A percentile compares a stretch with the other conserved stretches of the same genome.
These are phyloP conservation scores for Melieria crassipennis DNA, from an alignment of 2,888 invertebrate species.

Conservation along the genomic window DNA sequence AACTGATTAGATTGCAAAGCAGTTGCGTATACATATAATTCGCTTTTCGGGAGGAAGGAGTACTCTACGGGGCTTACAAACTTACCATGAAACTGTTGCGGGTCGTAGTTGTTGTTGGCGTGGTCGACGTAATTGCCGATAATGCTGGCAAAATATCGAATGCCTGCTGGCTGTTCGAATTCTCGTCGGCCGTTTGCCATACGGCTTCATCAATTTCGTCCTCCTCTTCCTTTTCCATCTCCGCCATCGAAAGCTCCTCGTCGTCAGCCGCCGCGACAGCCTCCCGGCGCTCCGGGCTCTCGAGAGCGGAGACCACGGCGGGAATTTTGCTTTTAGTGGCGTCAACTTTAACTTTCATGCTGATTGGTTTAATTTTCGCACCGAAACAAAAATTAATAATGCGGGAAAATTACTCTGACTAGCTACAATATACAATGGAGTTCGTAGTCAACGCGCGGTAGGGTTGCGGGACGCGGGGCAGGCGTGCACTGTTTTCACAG, in stretches of 20 bases:
- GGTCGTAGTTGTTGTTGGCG: slow-evolving; percentile 51
- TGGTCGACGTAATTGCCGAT: slow-evolving; percentile 48
- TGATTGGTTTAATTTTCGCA: neutral
- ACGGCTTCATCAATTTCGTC: slow-evolving; percentile 13
- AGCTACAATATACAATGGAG: no score
- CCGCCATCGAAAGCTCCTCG: neutral
- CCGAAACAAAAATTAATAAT: neutral
- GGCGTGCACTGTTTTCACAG: no score
- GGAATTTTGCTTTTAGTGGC: slow-evolving; percentile 43
- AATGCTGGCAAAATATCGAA: slow-evolving; percentile 54
- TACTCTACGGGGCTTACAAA: slow-evolving; percentile 23
- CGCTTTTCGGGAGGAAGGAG: no score
- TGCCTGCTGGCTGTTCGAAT: slow-evolving; percentile 30
- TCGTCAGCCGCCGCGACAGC: neutral
- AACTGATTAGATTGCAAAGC: no score
- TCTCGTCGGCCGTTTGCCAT: slow-evolving; percentile 14
- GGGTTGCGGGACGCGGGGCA: no score
- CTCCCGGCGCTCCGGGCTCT: neutral
- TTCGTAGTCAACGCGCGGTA: no score
- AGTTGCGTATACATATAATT: no score
- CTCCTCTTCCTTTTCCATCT: slow-evolving; percentile 19
- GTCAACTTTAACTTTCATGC: slow-evolving; percentile 61
- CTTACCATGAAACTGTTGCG: slow-evolving; percentile 62
- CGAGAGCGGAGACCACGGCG: slow-evolving; percentile 29
- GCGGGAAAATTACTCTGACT: no score